Evolutionary conservation across 2,888 invertebrate species (phyloP).

Genomic region (Pasiphila rectangulata): DNA sequence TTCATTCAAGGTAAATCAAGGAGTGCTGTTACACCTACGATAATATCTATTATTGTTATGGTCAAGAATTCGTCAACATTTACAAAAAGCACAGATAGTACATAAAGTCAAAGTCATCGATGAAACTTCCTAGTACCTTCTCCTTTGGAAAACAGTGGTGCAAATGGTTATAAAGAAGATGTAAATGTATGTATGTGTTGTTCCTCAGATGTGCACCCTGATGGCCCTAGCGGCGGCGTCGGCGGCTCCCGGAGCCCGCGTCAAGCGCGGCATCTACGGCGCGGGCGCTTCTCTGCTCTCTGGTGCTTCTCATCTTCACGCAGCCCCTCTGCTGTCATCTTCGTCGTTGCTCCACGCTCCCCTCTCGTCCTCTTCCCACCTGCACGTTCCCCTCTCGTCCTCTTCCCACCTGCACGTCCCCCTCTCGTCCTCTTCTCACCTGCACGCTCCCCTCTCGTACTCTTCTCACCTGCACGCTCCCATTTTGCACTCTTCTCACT

Average conservation of each 20-base stretch:
- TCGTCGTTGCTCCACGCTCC: constrained; percentile 11
- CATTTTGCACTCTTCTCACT: too few relatives aligned
- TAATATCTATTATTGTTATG: too few relatives aligned
- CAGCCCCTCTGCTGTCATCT: constrained; percentile 12
- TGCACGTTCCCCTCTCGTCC: constrained; percentile 23
- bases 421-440: not conserved
- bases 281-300: constrained; percentile 38
- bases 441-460: too few relatives aligned
- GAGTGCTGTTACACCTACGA: too few relatives aligned
- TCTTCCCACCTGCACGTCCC: constrained; percentile 15
- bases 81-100: too few relatives aligned
- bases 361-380: constrained; percentile 14
- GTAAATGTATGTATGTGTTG: too few relatives aligned
- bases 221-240: constrained; percentile 43
- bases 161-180: too few relatives aligned
- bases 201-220: constrained; percentile 44
- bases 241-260: constrained; percentile 42
- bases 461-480: constrained; percentile 23
- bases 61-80: too few relatives aligned
- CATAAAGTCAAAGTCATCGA: too few relatives aligned
- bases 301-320: constrained; percentile 7
- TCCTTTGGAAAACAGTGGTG: too few relatives aligned
- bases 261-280: constrained; percentile 56
- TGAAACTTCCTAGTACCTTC: too few relatives aligned
- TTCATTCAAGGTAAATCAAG: too few relatives aligned